Evolutionary conservation across 2,113 vertebrate genomes (phyloP), one percentile per base, ranked within the genome.

Genomic region (Pelobates fuscus): DNA sequence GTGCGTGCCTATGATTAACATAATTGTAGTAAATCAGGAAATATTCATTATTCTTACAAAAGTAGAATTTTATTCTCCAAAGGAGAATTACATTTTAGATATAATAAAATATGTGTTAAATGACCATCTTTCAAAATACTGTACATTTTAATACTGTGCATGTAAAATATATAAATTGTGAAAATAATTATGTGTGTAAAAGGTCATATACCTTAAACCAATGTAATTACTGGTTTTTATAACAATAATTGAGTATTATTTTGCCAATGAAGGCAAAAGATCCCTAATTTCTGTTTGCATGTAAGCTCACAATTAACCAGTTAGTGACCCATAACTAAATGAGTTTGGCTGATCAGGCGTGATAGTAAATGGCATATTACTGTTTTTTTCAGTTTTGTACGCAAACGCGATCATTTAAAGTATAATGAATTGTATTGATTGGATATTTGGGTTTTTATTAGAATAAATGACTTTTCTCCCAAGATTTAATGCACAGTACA

Each of bases 401-500:
- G 67, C 46, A 30, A 65, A 7, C 67, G 63, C 46, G 63, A 58
- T 67, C 72, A 75, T 67, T 75, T 75, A 75, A 67, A 17, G 57
- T 67, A 44, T 75, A 75, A 75, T 75, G 72, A 66, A 75, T 67
- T 26, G 26, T 75, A 75, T 75, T 75, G 72, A 75, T 66, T 60
- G 64, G 52, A 67, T 75, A 59, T 59, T 75, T 63, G 58, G 27
- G 52, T 21, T 67, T 74, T 67, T 60, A 59, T 67, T 67, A 55
- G n/a, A 67, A 66, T 43, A 74, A 74, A 74, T 74, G 17, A 61
- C 49, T 71, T 74, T 32, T 64, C 46, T 58, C 55, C 67, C 41
- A 37, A 41, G 57, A 32, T 55, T 59, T 43, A 26, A 54, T 43
- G 24, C 30, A 27, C 15, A 26, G n/a, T 37, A 37, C 32, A 37